Conservation (phyloP, 2,797 vertebrate species). For the Chanos chanos region DNA sequence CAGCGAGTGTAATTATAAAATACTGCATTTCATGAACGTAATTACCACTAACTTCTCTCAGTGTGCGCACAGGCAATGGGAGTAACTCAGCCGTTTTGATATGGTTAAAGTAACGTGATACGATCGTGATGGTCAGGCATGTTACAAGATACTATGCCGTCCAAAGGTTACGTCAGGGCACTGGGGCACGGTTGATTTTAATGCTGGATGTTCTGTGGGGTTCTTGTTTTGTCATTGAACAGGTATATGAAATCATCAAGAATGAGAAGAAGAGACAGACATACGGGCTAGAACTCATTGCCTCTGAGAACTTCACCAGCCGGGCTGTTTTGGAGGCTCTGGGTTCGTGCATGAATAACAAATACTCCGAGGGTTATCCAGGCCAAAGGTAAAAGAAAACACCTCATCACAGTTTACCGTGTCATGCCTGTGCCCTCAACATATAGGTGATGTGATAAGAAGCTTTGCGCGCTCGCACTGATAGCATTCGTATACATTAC, state of each 20-base stretch:
- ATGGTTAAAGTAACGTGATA: no score
- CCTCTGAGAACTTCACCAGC: slow-evolving; percentile 94
- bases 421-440: background rate
- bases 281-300: slow-evolving; percentile 88
- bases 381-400: slow-evolving; percentile 93
- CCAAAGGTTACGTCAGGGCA: no score
- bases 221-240: slow-evolving; percentile 16
- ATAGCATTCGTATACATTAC: background rate
- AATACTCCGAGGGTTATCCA: slow-evolving; percentile 97
- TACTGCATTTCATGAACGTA: no score
- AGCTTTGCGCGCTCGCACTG: background rate
- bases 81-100: no score
- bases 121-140: no score
- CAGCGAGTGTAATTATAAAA: slow-evolving; percentile 17
- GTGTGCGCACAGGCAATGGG: no score
- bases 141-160: no score
- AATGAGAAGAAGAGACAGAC: slow-evolving; percentile 90
- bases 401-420: no score
- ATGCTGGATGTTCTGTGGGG: no score
- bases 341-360: slow-evolving; percentile 97
- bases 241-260: slow-evolving; percentile 88
- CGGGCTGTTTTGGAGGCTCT: slow-evolving; percentile 91
- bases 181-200: no score
- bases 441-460: background rate
- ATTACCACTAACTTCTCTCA: no score